phyloP scores from a whole-genome alignment of 2,113 vertebrate species.

The Mungos mungo region DNA sequence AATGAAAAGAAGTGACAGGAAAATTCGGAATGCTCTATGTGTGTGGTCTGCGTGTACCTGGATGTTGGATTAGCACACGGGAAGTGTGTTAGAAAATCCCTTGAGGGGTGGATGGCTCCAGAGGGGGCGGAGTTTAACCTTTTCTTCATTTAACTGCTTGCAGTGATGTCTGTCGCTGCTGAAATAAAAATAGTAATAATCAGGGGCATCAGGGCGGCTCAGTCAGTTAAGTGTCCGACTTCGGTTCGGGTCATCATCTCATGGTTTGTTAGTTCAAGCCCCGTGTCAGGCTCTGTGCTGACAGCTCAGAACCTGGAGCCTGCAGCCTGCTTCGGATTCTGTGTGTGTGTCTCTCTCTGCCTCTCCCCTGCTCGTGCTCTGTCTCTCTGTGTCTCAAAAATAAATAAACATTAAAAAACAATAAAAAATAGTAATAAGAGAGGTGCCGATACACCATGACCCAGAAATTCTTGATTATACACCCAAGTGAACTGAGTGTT shows the following conservation, averaged over 20 bases:
- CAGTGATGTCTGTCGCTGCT: neutral
- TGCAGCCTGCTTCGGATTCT: too few species aligned
- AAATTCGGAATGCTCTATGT: rapidly evolving
- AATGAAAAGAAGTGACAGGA: neutral
- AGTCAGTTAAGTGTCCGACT: too few species aligned
- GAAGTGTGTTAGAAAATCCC: neutral
- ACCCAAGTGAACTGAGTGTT: neutral
- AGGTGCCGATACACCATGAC: neutral
- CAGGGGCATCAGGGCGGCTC: too few species aligned
- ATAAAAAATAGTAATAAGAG: neutral
- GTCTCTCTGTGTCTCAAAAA: too few species aligned
- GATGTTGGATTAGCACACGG: neutral
- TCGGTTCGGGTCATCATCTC: too few species aligned
- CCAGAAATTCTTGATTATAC: neutral
- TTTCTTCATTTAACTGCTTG: neutral
- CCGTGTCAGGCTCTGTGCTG: too few species aligned
- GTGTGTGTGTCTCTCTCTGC: too few species aligned
- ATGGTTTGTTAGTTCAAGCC: too few species aligned
- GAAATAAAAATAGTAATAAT: neutral
- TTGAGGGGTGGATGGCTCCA: too few species aligned
- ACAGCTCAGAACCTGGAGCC: too few species aligned
- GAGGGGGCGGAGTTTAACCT: neutral
- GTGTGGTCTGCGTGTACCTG: rapidly evolving
- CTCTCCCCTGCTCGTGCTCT: too few species aligned
- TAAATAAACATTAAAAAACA: too few species aligned